Base-by-base conservation (phyloP, 2,888 invertebrate species). In the Tethea ocularis region DNA sequence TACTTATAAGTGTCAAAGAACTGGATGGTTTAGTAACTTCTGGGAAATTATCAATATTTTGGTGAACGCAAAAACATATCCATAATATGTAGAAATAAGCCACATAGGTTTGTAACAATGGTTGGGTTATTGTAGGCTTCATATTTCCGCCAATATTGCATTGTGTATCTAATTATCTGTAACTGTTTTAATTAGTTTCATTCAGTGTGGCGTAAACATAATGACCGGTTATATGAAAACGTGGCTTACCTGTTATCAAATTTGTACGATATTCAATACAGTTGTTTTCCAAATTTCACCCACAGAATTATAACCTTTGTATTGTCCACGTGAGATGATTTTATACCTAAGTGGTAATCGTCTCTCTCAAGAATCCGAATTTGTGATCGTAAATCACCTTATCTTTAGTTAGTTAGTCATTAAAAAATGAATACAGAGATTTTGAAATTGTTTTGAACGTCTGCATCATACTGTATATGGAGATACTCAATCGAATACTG, bases 161-260 rank as follows among this genome's bases (percentile, higher is more conserved):
- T 56, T 62, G 68, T 62, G 69, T 63, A 64, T 59, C 70, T 76
- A 82, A 82, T 80, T 81, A 75, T 64, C 77, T 73, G 75, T 75
- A 74, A 76, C 75, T 61, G 68, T 76, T 78, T 80, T 78, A 79
- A 79, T 81, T 77, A 74, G 77, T 74, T 71, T 63, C 69, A 64
- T 66, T 70, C 65, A 67, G n/a, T n/a, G n/a, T n/a, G 57, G 68
- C 69, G 72, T 74, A 70, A 72, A 75, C 67, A 69, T 73, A 78
- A 76, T 73, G 67, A 38, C 51, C 46, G 52, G 62, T 66, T 64
- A 61, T 64, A 66, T 71, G 65, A 61, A 57, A 64, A 57, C 53
- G 61, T 62, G 59, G 66, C 59, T 66, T 63, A 68, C 57, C 54
- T 17, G 29, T 64, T 56, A 63, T 57, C 61, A 57, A 58, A 64